Conservation (phyloP, 2,797 vertebrate genomes). For the Ceyx erithaca region DNA sequence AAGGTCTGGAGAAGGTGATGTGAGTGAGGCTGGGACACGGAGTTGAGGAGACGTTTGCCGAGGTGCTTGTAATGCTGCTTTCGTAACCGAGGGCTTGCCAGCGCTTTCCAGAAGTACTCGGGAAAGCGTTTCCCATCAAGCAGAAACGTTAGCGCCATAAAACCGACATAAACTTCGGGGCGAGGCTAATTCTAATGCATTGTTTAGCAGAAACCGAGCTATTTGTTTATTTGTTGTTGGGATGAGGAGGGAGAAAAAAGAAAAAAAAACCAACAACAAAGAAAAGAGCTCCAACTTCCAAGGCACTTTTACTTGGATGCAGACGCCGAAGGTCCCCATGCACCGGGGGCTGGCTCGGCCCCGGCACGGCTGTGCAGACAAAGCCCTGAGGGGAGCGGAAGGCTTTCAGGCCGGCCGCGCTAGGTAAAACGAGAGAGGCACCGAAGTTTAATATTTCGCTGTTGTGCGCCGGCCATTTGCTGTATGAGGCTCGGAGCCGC, state of each 20-base stretch:
- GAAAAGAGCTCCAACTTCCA: neutral
- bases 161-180: slow-evolving; percentile 28
- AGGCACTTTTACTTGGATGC: neutral
- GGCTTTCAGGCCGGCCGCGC: neutral
- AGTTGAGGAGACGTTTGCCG: neutral
- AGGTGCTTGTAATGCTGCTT: neutral
- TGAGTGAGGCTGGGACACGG: neutral
- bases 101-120: slow-evolving; percentile 24
- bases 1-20: neutral
- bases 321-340: neutral
- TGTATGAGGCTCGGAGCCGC: slow-evolving; percentile 44
- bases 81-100: neutral
- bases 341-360: neutral
- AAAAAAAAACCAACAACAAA: too few relatives aligned
- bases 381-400: slow-evolving; percentile 36
- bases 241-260: neutral
- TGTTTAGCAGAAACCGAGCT: slow-evolving; percentile 8
- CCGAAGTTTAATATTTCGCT: slow-evolving; percentile 30
- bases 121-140: neutral
- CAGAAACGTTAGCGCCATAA: neutral
- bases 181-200: slow-evolving; percentile 30
- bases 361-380: neutral
- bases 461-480: slow-evolving; percentile 69
- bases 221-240: neutral
- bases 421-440: slow-evolving; percentile 1